A percentile compares a stretch with the other conserved stretches of the same genome.
These are phyloP conservation scores for Diplodus sargus DNA, from an alignment of 2,797 vertebrate species.

Conservation along the genomic window DNA sequence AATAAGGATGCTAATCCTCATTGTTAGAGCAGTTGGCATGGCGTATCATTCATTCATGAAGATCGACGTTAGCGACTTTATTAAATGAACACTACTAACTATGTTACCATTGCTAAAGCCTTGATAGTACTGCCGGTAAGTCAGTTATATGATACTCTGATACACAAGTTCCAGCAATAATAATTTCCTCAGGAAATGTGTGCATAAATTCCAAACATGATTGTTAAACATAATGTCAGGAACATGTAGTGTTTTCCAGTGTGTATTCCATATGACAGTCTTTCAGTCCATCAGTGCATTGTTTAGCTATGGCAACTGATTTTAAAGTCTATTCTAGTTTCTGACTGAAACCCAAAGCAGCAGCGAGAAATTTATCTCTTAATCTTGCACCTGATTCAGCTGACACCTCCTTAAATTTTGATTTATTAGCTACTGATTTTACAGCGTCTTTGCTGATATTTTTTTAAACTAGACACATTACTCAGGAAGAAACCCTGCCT, in stretches of 20 bases:
- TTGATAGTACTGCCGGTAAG: too few relatives aligned
- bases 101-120: too few relatives aligned
- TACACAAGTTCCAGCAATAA: too few relatives aligned
- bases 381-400: constrained; percentile 6
- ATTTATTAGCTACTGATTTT: constrained; percentile 43
- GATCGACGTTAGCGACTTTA: too few relatives aligned
- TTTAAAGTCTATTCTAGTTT: neutral
- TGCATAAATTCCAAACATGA: neutral
- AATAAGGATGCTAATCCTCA: too few relatives aligned
- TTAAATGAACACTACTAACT: too few relatives aligned
- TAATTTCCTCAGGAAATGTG: too few relatives aligned
- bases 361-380: constrained; percentile 27
- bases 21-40: too few relatives aligned
- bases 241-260: neutral
- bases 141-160: too few relatives aligned
- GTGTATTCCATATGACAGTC: neutral
- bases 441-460: constrained; percentile 22
- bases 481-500: neutral
- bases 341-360: constrained; percentile 16
- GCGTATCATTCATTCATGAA: too few relatives aligned
- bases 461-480: constrained; percentile 5
- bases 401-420: constrained; percentile 39
- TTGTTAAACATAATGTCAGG: neutral
- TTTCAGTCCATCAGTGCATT: neutral
- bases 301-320: neutral